phyloP scores from a whole-genome alignment of 2,797 vertebrate species.

The Miichthys miiuy region DNA sequence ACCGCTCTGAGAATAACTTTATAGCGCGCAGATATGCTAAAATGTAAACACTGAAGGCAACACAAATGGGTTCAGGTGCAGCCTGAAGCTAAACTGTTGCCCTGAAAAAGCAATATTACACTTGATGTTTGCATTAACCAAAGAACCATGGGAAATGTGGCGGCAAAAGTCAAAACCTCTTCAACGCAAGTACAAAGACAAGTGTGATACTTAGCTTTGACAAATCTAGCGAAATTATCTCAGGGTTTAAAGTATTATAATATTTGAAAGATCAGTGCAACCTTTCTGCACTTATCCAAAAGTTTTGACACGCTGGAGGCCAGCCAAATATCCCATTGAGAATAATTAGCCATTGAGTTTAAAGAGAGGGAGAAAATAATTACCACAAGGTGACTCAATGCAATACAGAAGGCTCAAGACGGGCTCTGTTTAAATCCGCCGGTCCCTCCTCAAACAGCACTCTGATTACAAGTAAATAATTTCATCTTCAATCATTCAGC shows the following conservation, averaged over 20 bases:
- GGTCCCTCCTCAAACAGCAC: slow-evolving; percentile 27
- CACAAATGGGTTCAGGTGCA: background rate
- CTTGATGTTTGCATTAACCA: background rate
- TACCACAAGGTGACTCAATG: slow-evolving; percentile 10
- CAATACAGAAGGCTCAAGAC: background rate
- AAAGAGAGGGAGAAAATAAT: background rate
- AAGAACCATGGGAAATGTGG: background rate
- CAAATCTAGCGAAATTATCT: background rate
- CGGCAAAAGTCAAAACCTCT: background rate
- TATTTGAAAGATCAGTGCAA: background rate
- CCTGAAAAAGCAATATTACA: background rate
- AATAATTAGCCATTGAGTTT: slow-evolving; percentile 11
- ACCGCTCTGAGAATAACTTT: background rate
- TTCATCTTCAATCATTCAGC: slow-evolving; percentile 43
- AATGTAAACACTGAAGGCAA: background rate
- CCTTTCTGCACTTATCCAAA: background rate
- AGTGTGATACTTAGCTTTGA: background rate
- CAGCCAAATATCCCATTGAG: background rate
- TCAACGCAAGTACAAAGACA: background rate
- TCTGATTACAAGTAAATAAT: slow-evolving; percentile 56
- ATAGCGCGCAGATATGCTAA: background rate
- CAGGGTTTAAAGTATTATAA: background rate
- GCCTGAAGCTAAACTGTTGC: background rate
- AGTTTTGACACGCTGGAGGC: background rate
- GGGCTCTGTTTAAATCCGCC: slow-evolving; percentile 18